These are phyloP conservation scores for Saiga tatarica DNA, from an alignment of 2,113 vertebrate species.

Conservation along the genomic window DNA sequence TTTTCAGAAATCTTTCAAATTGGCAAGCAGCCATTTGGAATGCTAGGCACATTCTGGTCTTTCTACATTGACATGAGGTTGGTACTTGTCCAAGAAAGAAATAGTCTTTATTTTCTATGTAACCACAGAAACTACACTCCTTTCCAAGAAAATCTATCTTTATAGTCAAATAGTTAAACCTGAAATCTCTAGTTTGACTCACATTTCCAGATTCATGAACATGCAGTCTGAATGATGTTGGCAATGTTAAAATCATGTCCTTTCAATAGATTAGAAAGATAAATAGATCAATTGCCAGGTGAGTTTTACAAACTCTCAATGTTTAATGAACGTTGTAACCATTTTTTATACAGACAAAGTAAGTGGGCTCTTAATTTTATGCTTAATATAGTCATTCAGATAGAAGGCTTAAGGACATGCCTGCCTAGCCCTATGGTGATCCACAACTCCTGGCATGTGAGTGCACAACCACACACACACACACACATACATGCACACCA, in stretches of 20 bases:
- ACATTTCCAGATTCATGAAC: not conserved
- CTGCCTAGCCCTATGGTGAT: not conserved
- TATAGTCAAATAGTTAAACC: not conserved
- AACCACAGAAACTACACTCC: not conserved
- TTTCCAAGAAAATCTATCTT: constrained; percentile 12
- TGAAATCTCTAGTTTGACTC: not conserved
- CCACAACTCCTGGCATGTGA: not conserved
- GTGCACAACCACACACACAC: not conserved
- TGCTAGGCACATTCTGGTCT: not conserved
- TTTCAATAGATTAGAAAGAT: not conserved
- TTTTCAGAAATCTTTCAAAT: constrained; percentile 2
- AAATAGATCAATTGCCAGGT: not conserved
- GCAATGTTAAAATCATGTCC: not conserved
- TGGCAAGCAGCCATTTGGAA: constrained; percentile 8
- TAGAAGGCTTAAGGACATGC: fast-evolving
- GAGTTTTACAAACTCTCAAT: not conserved
- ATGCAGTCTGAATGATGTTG: not conserved
- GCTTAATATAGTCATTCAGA: not conserved
- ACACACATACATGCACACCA: fast-evolving
- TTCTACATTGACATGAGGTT: constrained; percentile 4
- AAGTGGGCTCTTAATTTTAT: not conserved
- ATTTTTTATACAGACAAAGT: not conserved
- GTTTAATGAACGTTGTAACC: not conserved
- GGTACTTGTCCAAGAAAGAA: not conserved
- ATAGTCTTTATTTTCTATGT: not conserved